Conservation (phyloP, 2,113 vertebrate species). For the Theristicus caerulescens region DNA sequence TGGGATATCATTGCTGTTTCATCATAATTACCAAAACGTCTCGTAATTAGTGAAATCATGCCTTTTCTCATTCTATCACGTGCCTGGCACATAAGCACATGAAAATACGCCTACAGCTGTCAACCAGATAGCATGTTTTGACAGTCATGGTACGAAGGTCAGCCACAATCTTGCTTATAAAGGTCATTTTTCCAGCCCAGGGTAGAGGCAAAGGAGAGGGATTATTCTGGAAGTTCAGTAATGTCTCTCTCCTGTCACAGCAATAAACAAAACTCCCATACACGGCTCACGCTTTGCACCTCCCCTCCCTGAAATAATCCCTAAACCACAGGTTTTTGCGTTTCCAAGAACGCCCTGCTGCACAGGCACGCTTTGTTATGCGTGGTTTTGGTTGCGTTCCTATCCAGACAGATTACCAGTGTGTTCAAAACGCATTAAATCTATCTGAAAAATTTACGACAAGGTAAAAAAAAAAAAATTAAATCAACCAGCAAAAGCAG, state of each 20-base stretch:
- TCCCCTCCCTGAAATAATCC: slow-evolving; percentile 18
- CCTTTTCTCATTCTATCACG: background rate
- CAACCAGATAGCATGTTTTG: background rate
- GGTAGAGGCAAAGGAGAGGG: background rate
- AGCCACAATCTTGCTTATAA: background rate
- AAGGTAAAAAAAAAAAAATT: background rate
- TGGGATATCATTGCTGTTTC: background rate
- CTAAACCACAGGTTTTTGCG: background rate
- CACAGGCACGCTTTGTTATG: background rate
- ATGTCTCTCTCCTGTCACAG: background rate
- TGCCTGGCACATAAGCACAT: background rate
- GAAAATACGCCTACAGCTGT: background rate
- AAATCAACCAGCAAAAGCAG: background rate
- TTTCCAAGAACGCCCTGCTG: background rate
- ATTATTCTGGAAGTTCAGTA: background rate
- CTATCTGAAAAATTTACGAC: background rate
- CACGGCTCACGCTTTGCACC: background rate
- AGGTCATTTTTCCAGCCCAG: background rate
- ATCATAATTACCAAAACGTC: background rate
- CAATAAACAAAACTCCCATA: background rate
- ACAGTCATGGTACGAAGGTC: background rate
- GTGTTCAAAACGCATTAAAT: background rate
- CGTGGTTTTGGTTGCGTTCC: background rate
- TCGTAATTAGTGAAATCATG: background rate
- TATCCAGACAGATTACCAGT: background rate